A percentile compares a stretch with the other conserved stretches of the same genome.
These are phyloP conservation scores for Thunnus albacares DNA, from an alignment of 2,797 vertebrate genomes.

Conservation along the genomic window DNA sequence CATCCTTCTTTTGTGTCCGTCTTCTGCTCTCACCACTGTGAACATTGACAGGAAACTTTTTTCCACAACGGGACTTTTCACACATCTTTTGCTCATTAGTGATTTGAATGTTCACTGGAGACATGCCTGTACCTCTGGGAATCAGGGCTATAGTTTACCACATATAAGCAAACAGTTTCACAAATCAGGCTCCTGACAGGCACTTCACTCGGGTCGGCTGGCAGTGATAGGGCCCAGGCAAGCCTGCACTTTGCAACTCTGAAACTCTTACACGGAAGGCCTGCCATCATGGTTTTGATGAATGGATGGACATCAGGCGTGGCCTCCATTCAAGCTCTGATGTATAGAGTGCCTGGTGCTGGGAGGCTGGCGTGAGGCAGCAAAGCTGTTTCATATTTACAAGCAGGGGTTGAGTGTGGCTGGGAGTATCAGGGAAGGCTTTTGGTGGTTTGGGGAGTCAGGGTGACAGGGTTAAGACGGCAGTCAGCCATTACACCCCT, in stretches of 20 bases:
- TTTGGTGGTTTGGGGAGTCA: slow-evolving; percentile 67
- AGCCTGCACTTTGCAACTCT: slow-evolving; percentile 65
- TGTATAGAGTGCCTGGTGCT: slow-evolving; percentile 70
- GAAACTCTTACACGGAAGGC: slow-evolving; percentile 60
- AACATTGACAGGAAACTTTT: slow-evolving; percentile 78
- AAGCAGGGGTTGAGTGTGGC: slow-evolving; percentile 52
- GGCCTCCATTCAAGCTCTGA: slow-evolving; percentile 62
- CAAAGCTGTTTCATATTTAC: slow-evolving; percentile 79
- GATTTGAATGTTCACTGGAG: slow-evolving; percentile 47
- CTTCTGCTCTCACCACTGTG: slow-evolving; percentile 70
- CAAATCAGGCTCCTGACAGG: slow-evolving; percentile 63
- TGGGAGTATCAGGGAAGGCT: slow-evolving; percentile 54
- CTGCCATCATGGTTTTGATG: slow-evolving; percentile 67
- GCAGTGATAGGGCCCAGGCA: slow-evolving; percentile 57
- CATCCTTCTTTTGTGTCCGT: slow-evolving; percentile 80
- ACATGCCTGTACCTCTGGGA: slow-evolving; percentile 18
- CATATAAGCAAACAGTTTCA: slow-evolving; percentile 50
- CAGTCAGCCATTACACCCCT: slow-evolving; percentile 74
- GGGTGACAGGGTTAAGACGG: slow-evolving; percentile 75
- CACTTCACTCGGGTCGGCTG: slow-evolving; percentile 45
- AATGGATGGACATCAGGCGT: slow-evolving; percentile 63
- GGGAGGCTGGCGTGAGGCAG: slow-evolving; percentile 61
- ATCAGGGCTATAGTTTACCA: slow-evolving; percentile 37
- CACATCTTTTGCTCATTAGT: slow-evolving; percentile 70
- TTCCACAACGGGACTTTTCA: slow-evolving; percentile 69